Conservation (phyloP, 1,140 invertebrate species). For the Ceratoteleas bidentatus region DNA sequence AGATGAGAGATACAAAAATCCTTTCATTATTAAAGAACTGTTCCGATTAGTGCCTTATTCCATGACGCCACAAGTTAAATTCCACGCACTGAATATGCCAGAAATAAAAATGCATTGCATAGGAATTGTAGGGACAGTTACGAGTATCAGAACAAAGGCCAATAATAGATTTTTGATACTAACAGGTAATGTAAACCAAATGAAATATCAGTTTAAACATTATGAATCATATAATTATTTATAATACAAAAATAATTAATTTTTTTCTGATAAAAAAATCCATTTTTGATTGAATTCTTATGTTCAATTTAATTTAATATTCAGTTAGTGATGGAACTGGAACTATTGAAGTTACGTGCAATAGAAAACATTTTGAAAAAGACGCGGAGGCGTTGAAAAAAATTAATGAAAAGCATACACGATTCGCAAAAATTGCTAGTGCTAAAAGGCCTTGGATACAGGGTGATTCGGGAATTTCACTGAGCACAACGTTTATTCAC, state of each 20-base stretch:
- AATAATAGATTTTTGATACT: constrained; percentile 28
- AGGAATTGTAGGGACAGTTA: constrained; percentile 45
- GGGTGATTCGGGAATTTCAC: constrained; percentile 18
- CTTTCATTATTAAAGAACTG: constrained; percentile 56
- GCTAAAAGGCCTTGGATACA: constrained; percentile 38
- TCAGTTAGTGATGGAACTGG: constrained; percentile 54
- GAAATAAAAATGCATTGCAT: constrained; percentile 49
- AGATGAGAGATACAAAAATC: constrained; percentile 34
- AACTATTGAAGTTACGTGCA: constrained; percentile 33
- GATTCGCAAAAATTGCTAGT: constrained; percentile 47
- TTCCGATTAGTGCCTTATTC: constrained; percentile 48
- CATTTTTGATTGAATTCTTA: no score
- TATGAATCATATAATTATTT: no score
- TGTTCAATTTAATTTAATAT: constrained; percentile 12
- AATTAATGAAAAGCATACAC: constrained; percentile 45
- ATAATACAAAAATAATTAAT: no score
- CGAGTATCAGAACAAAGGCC: constrained; percentile 18
- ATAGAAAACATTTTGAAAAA: constrained; percentile 19
- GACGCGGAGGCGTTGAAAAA: constrained; percentile 3
- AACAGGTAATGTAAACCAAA: constrained; percentile 14
- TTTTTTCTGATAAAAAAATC: no score
- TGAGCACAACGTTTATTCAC: constrained; percentile 15
- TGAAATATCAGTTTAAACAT: no score
- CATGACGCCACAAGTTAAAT: constrained; percentile 41
- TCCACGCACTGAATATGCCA: constrained; percentile 58